Percentiles rank a stretch among this genome's conserved stretches.
Evolutionary conservation across 2,113 vertebrate genomes (phyloP).

Genomic region (Sinocyclocheilus anshuiensis): DNA sequence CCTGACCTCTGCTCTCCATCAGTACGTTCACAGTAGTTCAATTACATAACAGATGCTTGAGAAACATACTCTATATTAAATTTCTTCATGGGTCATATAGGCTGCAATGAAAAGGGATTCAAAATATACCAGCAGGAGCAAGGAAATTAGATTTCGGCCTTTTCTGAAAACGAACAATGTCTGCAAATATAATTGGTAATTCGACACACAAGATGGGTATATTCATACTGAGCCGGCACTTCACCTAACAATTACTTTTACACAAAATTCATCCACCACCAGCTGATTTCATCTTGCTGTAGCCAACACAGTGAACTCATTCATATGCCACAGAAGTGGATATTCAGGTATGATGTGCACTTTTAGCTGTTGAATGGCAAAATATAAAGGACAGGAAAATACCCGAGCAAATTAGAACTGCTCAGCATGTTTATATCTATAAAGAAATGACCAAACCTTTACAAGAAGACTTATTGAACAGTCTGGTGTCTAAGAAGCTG

Average conservation of each 20-base stretch:
- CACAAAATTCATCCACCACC: conserved; percentile 22
- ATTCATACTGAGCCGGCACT: neutral
- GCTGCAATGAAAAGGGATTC: neutral
- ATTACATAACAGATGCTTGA: conserved; percentile 40
- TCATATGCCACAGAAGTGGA: neutral
- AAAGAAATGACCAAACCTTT: neutral
- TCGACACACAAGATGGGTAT: conserved; percentile 7
- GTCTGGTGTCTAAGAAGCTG: neutral
- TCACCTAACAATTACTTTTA: conserved; percentile 21
- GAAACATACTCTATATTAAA: conserved; percentile 34
- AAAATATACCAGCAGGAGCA: conserved; percentile 2
- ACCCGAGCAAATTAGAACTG: neutral
- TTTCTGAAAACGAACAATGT: neutral
- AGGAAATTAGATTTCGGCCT: conserved; percentile 22
- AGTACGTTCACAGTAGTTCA: neutral
- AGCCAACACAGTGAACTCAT: neutral
- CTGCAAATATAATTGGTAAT: conserved; percentile 9
- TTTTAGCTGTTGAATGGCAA: conserved; percentile 1
- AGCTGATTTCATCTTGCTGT: conserved; percentile 9
- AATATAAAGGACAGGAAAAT: neutral
- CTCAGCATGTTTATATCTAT: conserved; percentile 9
- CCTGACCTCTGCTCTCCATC: conserved; percentile 35
- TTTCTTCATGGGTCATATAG: conserved; percentile 39
- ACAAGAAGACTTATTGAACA: neutral
- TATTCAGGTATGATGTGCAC: neutral